Conservation (phyloP, 2,888 invertebrate species). For the Nezara viridula region DNA sequence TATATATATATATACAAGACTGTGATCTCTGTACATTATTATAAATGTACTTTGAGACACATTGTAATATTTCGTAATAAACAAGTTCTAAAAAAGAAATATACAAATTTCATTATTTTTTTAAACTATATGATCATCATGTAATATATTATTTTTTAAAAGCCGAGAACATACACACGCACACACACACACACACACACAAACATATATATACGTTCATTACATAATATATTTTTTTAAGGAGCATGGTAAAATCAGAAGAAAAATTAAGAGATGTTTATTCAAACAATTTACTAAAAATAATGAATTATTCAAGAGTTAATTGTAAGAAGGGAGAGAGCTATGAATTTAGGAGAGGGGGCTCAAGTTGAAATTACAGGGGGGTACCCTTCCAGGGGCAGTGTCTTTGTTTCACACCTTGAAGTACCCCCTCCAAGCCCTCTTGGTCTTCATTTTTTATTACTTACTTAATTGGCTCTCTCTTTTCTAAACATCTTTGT, state of each 20-base stretch:
- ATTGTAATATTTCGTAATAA: too few relatives aligned
- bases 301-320: background rate
- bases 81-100: too few relatives aligned
- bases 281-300: background rate
- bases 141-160: too few relatives aligned
- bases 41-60: too few relatives aligned
- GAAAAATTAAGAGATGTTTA: background rate
- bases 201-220: too few relatives aligned
- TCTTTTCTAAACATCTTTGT: slow-evolving; percentile 32
- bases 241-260: background rate
- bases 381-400: background rate
- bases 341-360: background rate
- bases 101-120: too few relatives aligned
- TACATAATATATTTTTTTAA: background rate
- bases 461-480: slow-evolving; percentile 35
- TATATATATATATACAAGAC: too few relatives aligned
- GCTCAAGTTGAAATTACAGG: background rate
- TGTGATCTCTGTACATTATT: too few relatives aligned
- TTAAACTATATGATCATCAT: too few relatives aligned
- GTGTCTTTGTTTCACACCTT: slow-evolving; percentile 35
- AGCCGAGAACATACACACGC: too few relatives aligned
- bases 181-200: too few relatives aligned
- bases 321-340: background rate
- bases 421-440: background rate
- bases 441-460: slow-evolving; percentile 4